Conservation (phyloP, 2,113 vertebrate genomes). For the Terrapene triunguis region DNA sequence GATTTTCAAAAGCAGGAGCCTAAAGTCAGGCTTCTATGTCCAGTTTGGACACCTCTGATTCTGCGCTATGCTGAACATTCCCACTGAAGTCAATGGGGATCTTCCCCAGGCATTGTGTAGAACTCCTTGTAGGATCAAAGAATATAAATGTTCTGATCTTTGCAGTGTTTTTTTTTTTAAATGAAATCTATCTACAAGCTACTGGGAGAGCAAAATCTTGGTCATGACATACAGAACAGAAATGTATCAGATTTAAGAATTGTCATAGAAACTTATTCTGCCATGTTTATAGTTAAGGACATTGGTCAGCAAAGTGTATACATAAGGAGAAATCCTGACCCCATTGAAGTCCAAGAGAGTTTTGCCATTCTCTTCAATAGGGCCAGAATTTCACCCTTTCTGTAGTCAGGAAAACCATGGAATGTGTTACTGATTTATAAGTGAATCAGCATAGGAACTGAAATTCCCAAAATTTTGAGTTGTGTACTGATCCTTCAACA, state of each 20-base stretch:
- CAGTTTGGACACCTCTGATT: neutral
- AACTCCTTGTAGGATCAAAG: neutral
- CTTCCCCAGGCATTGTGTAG: neutral
- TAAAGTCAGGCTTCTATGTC: neutral
- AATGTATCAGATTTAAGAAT: neutral
- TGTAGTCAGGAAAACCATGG: neutral
- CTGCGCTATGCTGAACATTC: neutral
- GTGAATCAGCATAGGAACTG: neutral
- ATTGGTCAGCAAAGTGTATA: neutral
- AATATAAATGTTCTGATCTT: neutral
- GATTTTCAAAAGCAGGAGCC: neutral
- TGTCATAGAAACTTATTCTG: neutral
- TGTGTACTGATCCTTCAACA: slow-evolving; percentile 16
- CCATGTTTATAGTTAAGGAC: neutral
- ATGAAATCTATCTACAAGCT: neutral
- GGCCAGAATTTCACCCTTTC: neutral
- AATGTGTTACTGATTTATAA: slow-evolving; percentile 17
- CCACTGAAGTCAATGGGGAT: neutral
- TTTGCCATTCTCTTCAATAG: neutral
- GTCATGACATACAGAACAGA: neutral
- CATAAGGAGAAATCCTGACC: neutral
- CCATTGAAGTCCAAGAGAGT: neutral
- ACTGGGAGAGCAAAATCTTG: neutral
- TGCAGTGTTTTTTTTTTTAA: neutral
- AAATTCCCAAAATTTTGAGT: neutral